phyloP scores from a whole-genome alignment of 2,888 invertebrate species.

The Peribatodes rhomboidaria region DNA sequence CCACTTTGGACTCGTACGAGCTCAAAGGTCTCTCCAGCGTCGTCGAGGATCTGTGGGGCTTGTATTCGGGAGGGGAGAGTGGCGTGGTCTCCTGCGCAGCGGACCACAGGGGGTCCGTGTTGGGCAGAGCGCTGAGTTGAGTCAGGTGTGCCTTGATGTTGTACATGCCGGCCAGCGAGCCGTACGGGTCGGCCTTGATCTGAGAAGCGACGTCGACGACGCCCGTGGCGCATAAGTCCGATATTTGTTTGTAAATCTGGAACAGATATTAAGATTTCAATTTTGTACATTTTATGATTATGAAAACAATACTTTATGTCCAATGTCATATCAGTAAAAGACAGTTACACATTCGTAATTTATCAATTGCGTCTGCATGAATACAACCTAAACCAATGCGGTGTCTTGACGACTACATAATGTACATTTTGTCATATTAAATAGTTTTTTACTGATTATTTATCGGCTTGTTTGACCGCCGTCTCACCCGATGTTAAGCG shows the following conservation, averaged over 20 bases:
- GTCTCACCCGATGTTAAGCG: too few relatives aligned
- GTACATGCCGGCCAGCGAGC: slow-evolving; percentile 87
- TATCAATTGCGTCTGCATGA: too few relatives aligned
- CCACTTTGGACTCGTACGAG: slow-evolving; percentile 18
- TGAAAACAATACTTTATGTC: background rate
- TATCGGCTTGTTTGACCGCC: too few relatives aligned
- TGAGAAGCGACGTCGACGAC: slow-evolving; percentile 77
- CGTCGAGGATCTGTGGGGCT: slow-evolving; percentile 44
- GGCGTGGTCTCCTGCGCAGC: slow-evolving; percentile 63
- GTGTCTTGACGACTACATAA: too few relatives aligned
- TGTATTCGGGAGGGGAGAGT: slow-evolving; percentile 66
- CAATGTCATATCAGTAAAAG: background rate
- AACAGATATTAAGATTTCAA: slow-evolving; percentile 8
- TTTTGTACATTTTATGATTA: too few relatives aligned
- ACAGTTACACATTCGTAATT: too few relatives aligned
- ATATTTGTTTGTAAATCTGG: slow-evolving; percentile 82
- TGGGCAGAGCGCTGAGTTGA: slow-evolving; percentile 63
- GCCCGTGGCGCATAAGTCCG: slow-evolving; percentile 75
- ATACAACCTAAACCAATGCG: too few relatives aligned
- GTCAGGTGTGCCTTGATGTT: slow-evolving; percentile 84
- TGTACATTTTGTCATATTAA: too few relatives aligned
- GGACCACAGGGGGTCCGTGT: slow-evolving; percentile 71
- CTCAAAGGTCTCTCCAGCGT: slow-evolving; percentile 15
- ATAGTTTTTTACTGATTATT: too few relatives aligned
- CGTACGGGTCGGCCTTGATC: slow-evolving; percentile 85